A percentile compares a stretch with the other conserved stretches of the same genome.
phyloP scores from a whole-genome alignment of 2,113 vertebrate species.

The Poecilia latipinna region DNA sequence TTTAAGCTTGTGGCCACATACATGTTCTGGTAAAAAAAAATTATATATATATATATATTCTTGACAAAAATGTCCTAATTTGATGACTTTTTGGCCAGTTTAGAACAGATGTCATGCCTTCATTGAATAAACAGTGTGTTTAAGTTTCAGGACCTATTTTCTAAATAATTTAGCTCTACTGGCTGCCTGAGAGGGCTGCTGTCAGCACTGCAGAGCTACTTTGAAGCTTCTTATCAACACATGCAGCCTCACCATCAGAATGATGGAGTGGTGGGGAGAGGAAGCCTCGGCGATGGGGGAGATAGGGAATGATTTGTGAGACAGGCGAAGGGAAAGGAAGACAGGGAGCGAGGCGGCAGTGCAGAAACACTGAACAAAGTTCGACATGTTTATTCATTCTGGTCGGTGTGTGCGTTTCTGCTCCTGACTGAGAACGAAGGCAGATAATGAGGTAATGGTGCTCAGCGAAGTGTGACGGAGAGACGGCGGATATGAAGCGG shows the following conservation, averaged over 20 bases:
- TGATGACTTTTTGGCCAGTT: neutral
- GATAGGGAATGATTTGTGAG: conserved; percentile 34
- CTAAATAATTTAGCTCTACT: conserved; percentile 24
- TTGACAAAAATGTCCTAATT: neutral
- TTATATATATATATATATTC: neutral
- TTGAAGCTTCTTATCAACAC: conserved; percentile 50
- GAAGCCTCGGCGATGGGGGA: conserved; percentile 17
- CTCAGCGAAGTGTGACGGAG: conserved; percentile 56
- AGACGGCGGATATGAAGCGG: conserved; percentile 50
- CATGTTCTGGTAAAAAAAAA: too few species aligned
- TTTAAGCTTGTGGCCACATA: too few species aligned
- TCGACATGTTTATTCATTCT: conserved; percentile 53
- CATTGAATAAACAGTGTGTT: neutral
- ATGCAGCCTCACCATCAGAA: conserved; percentile 30
- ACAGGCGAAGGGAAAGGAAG: neutral
- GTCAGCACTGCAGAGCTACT: conserved; percentile 28
- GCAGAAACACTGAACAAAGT: conserved; percentile 29
- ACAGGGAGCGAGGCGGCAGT: conserved; percentile 13
- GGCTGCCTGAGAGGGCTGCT: conserved; percentile 36
- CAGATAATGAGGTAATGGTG: conserved; percentile 67
- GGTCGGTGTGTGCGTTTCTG: conserved; percentile 1
- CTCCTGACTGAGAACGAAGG: conserved; percentile 24
- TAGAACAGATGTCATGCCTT: neutral
- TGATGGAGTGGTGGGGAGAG: conserved; percentile 33
- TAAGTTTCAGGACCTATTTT: conserved; percentile 10